These are phyloP conservation scores for Eupithecia exiguata DNA, from an alignment of 2,888 invertebrate genomes.

Conservation along the genomic window DNA sequence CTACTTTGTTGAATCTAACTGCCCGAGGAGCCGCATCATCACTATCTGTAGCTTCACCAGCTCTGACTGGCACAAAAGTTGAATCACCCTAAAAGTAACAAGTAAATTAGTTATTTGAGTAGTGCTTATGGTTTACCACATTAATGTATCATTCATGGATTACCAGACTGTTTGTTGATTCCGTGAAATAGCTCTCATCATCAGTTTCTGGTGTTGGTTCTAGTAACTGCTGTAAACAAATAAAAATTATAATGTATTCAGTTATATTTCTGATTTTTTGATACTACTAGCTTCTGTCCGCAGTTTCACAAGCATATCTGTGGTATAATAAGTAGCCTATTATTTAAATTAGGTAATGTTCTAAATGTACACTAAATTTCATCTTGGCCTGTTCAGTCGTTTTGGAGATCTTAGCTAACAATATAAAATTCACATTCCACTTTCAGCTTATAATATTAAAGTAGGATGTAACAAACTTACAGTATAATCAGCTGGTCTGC, in stretches of 20 bases:
- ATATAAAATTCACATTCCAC: too few species aligned
- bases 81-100: constrained; percentile 89
- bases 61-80: constrained; percentile 94
- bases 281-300: too few species aligned
- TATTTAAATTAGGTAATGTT: too few species aligned
- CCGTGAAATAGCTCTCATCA: constrained; percentile 90
- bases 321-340: too few species aligned
- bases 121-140: background rate
- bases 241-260: background rate
- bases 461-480: constrained; percentile 72
- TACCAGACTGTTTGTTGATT: constrained; percentile 86
- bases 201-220: constrained; percentile 90
- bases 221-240: constrained; percentile 76
- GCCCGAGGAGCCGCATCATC: constrained; percentile 91
- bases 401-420: too few species aligned
- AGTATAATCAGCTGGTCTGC: constrained; percentile 89
- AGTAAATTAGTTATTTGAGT: background rate
- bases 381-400: too few species aligned
- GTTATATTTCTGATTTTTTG: background rate
- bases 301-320: too few species aligned
- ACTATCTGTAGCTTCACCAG: constrained; percentile 87
- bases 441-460: background rate
- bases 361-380: too few species aligned
- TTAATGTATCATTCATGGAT: constrained; percentile 49
- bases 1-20: constrained; percentile 95